Percentiles rank a stretch among this genome's conserved stretches.
Conservation (phyloP, 2,888 invertebrate genomes). For the Dioctria rufipes region DNA sequence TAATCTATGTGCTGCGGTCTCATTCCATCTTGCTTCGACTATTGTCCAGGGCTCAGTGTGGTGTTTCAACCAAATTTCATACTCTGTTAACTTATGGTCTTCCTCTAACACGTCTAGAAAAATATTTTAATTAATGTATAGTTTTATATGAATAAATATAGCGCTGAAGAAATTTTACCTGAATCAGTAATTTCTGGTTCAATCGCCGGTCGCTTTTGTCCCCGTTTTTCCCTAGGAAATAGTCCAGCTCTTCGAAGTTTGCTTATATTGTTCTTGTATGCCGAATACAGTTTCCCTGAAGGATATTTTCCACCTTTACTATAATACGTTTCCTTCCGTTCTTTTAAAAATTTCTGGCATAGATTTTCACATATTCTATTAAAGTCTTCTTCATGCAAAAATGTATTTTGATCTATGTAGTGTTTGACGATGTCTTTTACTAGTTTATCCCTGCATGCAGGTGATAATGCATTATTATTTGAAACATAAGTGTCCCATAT, state of each 20-base stretch:
- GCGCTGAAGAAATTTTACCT: background rate
- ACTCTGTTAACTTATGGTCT: too few species aligned
- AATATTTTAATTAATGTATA: background rate
- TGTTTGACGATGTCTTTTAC: too few species aligned
- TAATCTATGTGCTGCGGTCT: background rate
- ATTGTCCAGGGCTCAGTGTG: background rate
- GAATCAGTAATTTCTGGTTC: background rate
- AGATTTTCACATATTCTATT: too few species aligned
- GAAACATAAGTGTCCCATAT: too few species aligned
- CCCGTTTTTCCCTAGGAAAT: conserved; percentile 21
- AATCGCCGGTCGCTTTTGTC: background rate
- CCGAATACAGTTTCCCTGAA: background rate
- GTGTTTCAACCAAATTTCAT: too few species aligned
- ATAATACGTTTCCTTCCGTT: too few species aligned
- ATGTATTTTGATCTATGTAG: too few species aligned
- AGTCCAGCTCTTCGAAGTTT: conserved; percentile 3
- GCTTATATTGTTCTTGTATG: background rate
- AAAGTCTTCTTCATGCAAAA: background rate
- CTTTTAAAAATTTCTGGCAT: too few species aligned
- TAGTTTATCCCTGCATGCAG: too few species aligned
- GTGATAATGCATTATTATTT: too few species aligned
- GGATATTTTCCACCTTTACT: background rate
- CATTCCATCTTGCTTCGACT: background rate
- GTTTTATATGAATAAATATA: background rate
- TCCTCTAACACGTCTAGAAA: too few species aligned